Evolutionary conservation across 1,140 invertebrate genomes (phyloP).

Genomic region (Formica selysi): DNA sequence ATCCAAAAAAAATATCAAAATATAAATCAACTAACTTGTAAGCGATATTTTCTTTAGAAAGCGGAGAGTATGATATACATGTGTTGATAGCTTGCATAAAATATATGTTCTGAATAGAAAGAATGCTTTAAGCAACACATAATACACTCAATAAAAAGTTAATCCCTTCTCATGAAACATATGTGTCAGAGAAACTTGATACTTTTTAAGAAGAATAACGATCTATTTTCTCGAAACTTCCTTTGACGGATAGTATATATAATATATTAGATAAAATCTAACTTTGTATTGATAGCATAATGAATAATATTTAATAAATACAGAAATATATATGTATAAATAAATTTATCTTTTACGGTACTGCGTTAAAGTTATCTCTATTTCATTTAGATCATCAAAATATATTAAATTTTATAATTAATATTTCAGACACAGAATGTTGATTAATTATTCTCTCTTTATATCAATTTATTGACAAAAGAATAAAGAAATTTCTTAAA

Average conservation of each 20-base stretch:
- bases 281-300: background rate
- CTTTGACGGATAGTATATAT: background rate
- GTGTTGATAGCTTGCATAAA: constrained; percentile 32
- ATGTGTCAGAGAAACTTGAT: constrained; percentile 24
- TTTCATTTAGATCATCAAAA: too few species aligned
- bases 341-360: too few species aligned
- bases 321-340: background rate
- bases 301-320: constrained; percentile 4
- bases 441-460: too few species aligned
- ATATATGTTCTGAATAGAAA: constrained; percentile 4
- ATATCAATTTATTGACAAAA: too few species aligned
- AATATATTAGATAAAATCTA: background rate
- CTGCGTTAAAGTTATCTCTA: too few species aligned
- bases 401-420: too few species aligned
- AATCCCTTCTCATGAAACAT: background rate
- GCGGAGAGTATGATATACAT: constrained; percentile 8
- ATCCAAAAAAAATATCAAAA: constrained; percentile 17
- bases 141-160: background rate
- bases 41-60: background rate
- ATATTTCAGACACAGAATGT: too few species aligned
- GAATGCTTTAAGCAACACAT: background rate
- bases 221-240: constrained; percentile 14
- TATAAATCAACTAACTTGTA: background rate
- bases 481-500: too few species aligned
- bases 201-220: constrained; percentile 13